Evolutionary conservation across 2,797 vertebrate genomes (phyloP).

Genomic region (Pagetopsis macropterus): DNA sequence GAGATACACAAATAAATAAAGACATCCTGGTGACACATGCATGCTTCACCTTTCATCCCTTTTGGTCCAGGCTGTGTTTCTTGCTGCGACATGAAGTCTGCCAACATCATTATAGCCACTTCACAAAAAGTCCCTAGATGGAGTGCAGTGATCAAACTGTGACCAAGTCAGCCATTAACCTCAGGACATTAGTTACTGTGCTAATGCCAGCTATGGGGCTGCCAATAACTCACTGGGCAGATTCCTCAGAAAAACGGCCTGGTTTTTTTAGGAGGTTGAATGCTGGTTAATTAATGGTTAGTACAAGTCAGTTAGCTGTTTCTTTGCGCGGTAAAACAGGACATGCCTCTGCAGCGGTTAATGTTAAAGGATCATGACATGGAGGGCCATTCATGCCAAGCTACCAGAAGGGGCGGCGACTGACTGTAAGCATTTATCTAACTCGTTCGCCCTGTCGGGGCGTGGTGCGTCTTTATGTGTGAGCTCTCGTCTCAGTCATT

Average conservation of each 20-base stretch:
- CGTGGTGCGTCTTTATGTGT: slow-evolving; percentile 36
- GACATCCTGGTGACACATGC: neutral
- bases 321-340: neutral
- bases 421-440: slow-evolving; percentile 61
- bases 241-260: neutral
- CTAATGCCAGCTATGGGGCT: neutral
- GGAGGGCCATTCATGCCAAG: slow-evolving; percentile 23
- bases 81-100: slow-evolving; percentile 6
- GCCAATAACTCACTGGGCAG: slow-evolving; percentile 10
- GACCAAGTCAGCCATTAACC: neutral
- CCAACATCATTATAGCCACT: slow-evolving; percentile 3
- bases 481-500: slow-evolving; percentile 38
- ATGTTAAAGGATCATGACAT: slow-evolving; percentile 14
- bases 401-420: slow-evolving; percentile 38
- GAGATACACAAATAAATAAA: too few relatives aligned
- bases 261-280: neutral
- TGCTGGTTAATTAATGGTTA: neutral
- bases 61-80: neutral
- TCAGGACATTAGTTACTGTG: neutral
- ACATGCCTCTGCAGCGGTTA: slow-evolving; percentile 8
- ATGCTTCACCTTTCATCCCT: neutral
- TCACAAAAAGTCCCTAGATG: slow-evolving; percentile 14
- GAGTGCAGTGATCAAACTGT: neutral
- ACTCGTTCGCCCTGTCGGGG: slow-evolving; percentile 70
- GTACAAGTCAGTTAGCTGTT: slow-evolving; percentile 6